Percentiles rank a stretch among this genome's conserved stretches.
phyloP scores from a whole-genome alignment of 2,797 vertebrate genomes.

The Gymnodraco acuticeps region DNA sequence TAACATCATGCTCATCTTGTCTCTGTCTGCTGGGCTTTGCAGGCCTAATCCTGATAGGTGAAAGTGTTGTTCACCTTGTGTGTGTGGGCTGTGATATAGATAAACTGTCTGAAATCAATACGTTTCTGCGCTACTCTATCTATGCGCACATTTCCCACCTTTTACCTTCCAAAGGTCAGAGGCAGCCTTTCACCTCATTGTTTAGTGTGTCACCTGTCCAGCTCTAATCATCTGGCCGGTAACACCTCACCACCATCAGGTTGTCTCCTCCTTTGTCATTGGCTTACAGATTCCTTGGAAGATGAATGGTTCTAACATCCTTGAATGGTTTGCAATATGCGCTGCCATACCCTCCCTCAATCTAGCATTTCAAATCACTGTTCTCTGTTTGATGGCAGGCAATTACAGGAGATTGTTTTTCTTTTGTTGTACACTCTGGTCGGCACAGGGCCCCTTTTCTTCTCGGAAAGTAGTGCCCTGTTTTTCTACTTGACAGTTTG shows the following conservation, averaged over 20 bases:
- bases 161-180: slow-evolving; percentile 68
- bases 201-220: slow-evolving; percentile 31
- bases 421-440: slow-evolving; percentile 60
- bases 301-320: slow-evolving; percentile 67
- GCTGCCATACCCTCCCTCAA: slow-evolving; percentile 36
- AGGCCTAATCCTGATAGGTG: slow-evolving; percentile 61
- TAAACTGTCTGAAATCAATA: slow-evolving; percentile 77
- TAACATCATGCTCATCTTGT: slow-evolving; percentile 51
- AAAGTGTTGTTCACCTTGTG: slow-evolving; percentile 52
- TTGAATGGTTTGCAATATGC: slow-evolving; percentile 65
- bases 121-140: slow-evolving; percentile 21
- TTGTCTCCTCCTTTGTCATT: slow-evolving; percentile 60
- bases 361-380: slow-evolving; percentile 59
- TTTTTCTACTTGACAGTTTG: slow-evolving; percentile 55
- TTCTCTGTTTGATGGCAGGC: slow-evolving; percentile 68
- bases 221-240: slow-evolving; percentile 44
- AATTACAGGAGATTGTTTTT: slow-evolving; percentile 74
- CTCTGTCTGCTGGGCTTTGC: slow-evolving; percentile 38
- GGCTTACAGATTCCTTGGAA: slow-evolving; percentile 55
- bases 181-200: slow-evolving; percentile 43
- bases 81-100: slow-evolving; percentile 61
- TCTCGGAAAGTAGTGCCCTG: slow-evolving; percentile 53
- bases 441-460: slow-evolving; percentile 41
- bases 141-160: slow-evolving; percentile 25
- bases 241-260: background rate